Evolutionary conservation across 1,140 invertebrate genomes (phyloP).

Genomic region (Drosophila rufa): DNA sequence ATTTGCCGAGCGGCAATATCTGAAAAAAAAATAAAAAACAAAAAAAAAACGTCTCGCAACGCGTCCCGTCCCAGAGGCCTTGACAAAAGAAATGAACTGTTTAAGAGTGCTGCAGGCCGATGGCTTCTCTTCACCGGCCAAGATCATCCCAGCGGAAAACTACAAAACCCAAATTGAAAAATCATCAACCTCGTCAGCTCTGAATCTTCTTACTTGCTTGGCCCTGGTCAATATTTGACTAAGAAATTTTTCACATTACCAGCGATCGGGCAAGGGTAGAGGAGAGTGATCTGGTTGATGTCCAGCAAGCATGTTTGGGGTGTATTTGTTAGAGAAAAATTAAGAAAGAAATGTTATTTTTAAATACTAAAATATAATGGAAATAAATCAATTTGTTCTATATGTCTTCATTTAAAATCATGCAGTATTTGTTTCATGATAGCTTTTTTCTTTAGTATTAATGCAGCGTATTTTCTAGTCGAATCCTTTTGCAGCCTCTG

Average conservation of each 20-base stretch:
- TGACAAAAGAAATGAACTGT: slow-evolving; percentile 83
- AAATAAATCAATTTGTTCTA: not conserved
- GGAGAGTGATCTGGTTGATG: slow-evolving; percentile 50
- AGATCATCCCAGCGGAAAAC: slow-evolving; percentile 70
- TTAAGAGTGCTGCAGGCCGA: slow-evolving; percentile 72
- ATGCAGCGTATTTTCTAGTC: slow-evolving; percentile 12
- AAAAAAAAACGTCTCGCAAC: slow-evolving; percentile 30
- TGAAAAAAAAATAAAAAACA: slow-evolving; percentile 59
- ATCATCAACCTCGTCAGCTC: slow-evolving; percentile 79
- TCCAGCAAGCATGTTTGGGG: not conserved
- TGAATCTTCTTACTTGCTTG: slow-evolving; percentile 51
- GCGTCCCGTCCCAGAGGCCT: slow-evolving; percentile 52
- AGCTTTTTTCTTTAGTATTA: too few relatives aligned
- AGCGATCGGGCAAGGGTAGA: slow-evolving; percentile 56
- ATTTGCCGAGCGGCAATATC: slow-evolving; percentile 78
- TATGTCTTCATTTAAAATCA: not conserved
- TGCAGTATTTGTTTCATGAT: too few relatives aligned
- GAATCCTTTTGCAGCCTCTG: not conserved
- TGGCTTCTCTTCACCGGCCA: slow-evolving; percentile 5
- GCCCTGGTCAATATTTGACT: slow-evolving; percentile 77
- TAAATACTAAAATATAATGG: accelerated
- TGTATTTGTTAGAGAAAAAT: not conserved
- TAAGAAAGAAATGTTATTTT: not conserved
- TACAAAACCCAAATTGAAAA: slow-evolving; percentile 83
- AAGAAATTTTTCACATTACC: slow-evolving; percentile 84